These are phyloP conservation scores for Rhynchophorus ferrugineus DNA, from an alignment of 1,140 invertebrate species.

Conservation along the genomic window DNA sequence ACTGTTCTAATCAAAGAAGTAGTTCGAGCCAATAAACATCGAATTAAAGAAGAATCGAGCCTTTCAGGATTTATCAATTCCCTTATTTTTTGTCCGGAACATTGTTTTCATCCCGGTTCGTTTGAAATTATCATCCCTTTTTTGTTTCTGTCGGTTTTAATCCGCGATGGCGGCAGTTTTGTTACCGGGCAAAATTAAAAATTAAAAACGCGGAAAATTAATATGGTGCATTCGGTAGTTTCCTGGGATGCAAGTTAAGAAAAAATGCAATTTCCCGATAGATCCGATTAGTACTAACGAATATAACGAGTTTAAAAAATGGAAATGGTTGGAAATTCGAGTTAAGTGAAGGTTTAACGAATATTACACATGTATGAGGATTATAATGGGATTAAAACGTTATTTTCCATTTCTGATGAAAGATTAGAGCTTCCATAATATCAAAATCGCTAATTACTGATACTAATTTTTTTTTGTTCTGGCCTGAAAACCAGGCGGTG, in stretches of 20 bases:
- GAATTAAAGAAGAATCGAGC: conserved; percentile 30
- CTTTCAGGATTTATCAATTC: conserved; percentile 27
- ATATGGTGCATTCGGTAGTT: background rate
- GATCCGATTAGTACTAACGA: conserved; percentile 6
- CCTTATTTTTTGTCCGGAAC: conserved; percentile 17
- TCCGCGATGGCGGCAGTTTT: too few relatives aligned
- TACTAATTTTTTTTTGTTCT: too few relatives aligned
- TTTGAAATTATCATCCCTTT: background rate
- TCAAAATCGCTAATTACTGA: conserved; percentile 6
- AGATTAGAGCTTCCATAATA: conserved; percentile 10
- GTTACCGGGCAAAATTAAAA: background rate
- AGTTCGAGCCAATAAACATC: conserved; percentile 29
- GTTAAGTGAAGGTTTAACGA: conserved; percentile 8
- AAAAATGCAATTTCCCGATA: background rate
- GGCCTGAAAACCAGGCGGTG: background rate
- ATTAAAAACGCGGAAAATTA: conserved; percentile 15
- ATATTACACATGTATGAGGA: conserved; percentile 20
- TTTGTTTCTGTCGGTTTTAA: too few relatives aligned
- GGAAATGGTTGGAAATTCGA: conserved; percentile 2
- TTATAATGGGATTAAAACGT: conserved; percentile 27
- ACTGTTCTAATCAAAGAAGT: conserved; percentile 30
- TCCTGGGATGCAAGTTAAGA: background rate
- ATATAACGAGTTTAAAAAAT: conserved; percentile 4
- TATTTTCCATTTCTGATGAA: conserved; percentile 21
- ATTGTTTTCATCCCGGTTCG: conserved; percentile 12